phyloP scores from a whole-genome alignment of 2,888 invertebrate genomes.

The Sinohyriopsis cumingii region DNA sequence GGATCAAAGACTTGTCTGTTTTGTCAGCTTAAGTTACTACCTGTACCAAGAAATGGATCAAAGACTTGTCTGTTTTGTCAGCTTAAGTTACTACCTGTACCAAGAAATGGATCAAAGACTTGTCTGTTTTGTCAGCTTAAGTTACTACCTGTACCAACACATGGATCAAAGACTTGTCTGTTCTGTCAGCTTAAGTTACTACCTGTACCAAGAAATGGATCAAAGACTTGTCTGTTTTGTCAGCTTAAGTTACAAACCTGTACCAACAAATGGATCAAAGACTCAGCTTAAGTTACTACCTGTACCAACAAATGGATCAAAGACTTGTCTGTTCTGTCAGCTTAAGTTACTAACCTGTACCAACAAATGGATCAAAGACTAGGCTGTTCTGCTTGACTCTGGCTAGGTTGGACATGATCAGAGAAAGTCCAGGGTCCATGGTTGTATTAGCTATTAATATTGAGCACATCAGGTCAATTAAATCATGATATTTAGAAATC shows the following conservation, averaged over 20 bases:
- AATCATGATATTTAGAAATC: not conserved
- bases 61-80: too few species aligned
- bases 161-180: too few species aligned
- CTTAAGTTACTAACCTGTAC: slow-evolving; percentile 74
- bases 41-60: slow-evolving; percentile 87
- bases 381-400: slow-evolving; percentile 81
- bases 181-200: slow-evolving; percentile 13
- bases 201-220: slow-evolving; percentile 93
- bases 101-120: slow-evolving; percentile 96
- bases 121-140: slow-evolving; percentile 77
- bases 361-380: slow-evolving; percentile 96
- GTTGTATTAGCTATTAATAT: slow-evolving; percentile 83
- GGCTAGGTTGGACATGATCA: slow-evolving; percentile 97
- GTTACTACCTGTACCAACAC: slow-evolving; percentile 82
- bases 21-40: slow-evolving; percentile 58
- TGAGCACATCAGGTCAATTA: not conserved
- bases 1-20: slow-evolving; percentile 89
- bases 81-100: slow-evolving; percentile 73
- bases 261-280: too few species aligned
- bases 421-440: slow-evolving; percentile 95
- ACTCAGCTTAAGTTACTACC: slow-evolving; percentile 72
- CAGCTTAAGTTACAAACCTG: too few species aligned
- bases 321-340: slow-evolving; percentile 80
- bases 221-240: slow-evolving; percentile 85
- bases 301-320: slow-evolving; percentile 95